Evolutionary conservation across 1,140 invertebrate genomes (phyloP).

Genomic region (Aphelenchoides avenae): DNA sequence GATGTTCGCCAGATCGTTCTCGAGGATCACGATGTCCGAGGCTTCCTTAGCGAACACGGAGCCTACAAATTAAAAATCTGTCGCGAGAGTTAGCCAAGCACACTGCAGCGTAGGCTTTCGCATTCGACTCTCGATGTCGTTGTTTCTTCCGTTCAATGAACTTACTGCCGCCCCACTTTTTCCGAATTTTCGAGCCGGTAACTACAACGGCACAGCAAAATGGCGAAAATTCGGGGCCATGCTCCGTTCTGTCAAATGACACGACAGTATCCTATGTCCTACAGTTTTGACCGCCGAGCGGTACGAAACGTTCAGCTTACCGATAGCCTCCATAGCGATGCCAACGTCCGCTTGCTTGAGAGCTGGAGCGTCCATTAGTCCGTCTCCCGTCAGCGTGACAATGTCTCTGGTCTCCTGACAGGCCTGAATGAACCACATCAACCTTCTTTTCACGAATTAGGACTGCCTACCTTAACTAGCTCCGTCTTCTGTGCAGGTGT

Average conservation of each 20-base stretch:
- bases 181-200: no score
- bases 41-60: slow-evolving; percentile 61
- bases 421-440: slow-evolving; percentile 10
- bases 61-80: slow-evolving; percentile 67
- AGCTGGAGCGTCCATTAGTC: slow-evolving; percentile 76
- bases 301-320: background rate
- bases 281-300: no score
- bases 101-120: slow-evolving; percentile 70
- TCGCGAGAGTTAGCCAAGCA: no score
- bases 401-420: slow-evolving; percentile 60
- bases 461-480: slow-evolving; percentile 75
- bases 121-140: no score
- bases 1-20: slow-evolving; percentile 36
- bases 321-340: slow-evolving; percentile 27
- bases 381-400: slow-evolving; percentile 76
- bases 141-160: no score
- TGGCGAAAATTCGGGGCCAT: slow-evolving; percentile 3
- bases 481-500: slow-evolving; percentile 76
- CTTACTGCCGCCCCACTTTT: no score
- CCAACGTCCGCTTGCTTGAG: slow-evolving; percentile 75
- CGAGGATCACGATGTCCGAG: slow-evolving; percentile 54
- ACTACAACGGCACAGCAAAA: background rate
- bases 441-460: slow-evolving; percentile 67
- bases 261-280: no score
- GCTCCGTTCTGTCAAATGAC: background rate